Evolutionary conservation across 2,797 vertebrate species (phyloP).

Genomic region (Lacerta viridis): DNA sequence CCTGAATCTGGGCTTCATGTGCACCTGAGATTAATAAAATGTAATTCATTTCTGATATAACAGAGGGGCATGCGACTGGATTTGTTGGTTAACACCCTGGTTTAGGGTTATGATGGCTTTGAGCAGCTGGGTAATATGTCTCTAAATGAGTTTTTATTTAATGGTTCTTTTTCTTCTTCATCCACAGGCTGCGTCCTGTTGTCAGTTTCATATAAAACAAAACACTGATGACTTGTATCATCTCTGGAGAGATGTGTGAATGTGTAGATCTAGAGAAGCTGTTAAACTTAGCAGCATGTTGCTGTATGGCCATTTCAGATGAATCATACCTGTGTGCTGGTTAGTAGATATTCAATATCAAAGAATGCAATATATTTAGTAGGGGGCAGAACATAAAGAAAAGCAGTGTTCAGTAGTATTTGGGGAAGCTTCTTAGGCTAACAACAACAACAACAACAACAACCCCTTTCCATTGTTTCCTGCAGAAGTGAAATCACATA

Average conservation of each 20-base stretch:
- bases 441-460: too few species aligned
- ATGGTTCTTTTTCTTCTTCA: background rate
- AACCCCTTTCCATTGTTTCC: too few species aligned
- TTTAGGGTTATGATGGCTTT: background rate
- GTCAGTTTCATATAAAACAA: background rate
- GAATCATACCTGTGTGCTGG: too few species aligned
- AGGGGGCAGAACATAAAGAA: too few species aligned
- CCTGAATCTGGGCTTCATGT: constrained; percentile 2
- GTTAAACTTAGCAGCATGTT: background rate
- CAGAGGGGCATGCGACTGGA: too few species aligned
- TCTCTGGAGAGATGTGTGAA: background rate
- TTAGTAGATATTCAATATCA: too few species aligned
- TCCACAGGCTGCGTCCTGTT: background rate
- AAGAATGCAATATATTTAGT: too few species aligned
- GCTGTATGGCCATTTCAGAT: background rate
- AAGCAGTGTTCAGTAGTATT: too few species aligned
- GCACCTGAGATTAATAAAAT: background rate
- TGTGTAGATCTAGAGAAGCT: background rate
- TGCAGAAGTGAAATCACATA: too few species aligned
- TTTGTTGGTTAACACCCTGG: background rate
- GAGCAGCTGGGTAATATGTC: background rate
- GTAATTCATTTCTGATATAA: background rate
- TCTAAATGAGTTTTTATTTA: background rate
- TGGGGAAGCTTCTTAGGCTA: too few species aligned
- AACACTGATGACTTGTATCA: background rate